A percentile compares a stretch with the other conserved stretches of the same genome.
Evolutionary conservation across 2,888 invertebrate species (phyloP).

Genomic region (Xanthorhoe spadicearia): DNA sequence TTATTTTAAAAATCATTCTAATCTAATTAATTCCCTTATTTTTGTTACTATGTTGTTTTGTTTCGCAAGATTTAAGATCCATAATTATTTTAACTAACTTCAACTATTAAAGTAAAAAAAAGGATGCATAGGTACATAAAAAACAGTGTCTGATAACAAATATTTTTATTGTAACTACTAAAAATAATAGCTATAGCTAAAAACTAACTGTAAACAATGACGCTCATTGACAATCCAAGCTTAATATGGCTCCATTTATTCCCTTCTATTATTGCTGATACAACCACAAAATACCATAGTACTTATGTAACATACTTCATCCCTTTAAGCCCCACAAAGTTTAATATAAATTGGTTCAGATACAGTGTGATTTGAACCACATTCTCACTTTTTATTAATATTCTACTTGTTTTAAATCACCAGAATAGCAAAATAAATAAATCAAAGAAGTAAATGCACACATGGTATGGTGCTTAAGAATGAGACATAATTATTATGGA

Average conservation of each 20-base stretch:
- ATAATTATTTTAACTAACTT: too few relatives aligned
- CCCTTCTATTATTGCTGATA: neutral
- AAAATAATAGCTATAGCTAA: slow-evolving; percentile 23
- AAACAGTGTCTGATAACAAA: slow-evolving; percentile 22
- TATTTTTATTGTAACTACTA: slow-evolving; percentile 27
- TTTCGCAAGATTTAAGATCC: too few relatives aligned
- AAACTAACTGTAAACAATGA: slow-evolving; percentile 23
- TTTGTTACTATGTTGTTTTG: too few relatives aligned
- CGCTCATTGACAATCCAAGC: slow-evolving; percentile 1
- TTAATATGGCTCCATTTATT: slow-evolving; percentile 2
- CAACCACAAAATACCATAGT: slow-evolving; percentile 7
- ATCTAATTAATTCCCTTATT: too few relatives aligned
- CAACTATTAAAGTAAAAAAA: too few relatives aligned
- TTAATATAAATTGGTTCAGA: neutral
- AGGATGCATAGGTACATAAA: neutral
- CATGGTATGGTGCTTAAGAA: neutral
- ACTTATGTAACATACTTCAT: slow-evolving; percentile 2
- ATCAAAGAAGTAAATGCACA: neutral
- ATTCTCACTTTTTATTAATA: neutral
- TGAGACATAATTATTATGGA: neutral
- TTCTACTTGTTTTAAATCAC: neutral
- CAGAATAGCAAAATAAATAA: neutral
- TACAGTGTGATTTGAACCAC: neutral
- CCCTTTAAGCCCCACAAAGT: neutral
- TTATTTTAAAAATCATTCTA: too few relatives aligned